Conservation (phyloP, 2,797 vertebrate genomes). For the Hybognathus amarus region DNA sequence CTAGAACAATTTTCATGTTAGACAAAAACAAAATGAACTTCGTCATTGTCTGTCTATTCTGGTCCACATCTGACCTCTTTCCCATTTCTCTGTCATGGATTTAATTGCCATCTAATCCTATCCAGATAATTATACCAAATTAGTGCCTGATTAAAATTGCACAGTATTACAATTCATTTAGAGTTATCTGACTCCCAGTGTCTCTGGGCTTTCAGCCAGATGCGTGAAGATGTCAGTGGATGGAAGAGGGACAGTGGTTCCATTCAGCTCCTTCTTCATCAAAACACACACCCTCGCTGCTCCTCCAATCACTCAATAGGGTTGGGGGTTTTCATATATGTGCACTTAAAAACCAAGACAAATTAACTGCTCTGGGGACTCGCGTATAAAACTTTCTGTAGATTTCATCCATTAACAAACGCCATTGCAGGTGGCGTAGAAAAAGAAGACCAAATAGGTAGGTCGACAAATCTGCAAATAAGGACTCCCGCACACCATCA, state of each 20-base stretch:
- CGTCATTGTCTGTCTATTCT: constrained; percentile 35
- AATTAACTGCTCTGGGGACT: not conserved
- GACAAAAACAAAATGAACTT: constrained; percentile 54
- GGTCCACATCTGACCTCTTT: constrained; percentile 63
- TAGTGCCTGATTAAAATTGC: constrained; percentile 70
- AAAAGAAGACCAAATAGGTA: no score
- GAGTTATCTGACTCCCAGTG: constrained; percentile 67
- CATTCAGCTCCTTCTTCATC: constrained; percentile 57
- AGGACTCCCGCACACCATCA: no score
- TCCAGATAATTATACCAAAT: constrained; percentile 71
- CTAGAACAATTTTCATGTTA: constrained; percentile 58
- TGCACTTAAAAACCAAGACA: not conserved
- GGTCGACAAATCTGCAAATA: no score
- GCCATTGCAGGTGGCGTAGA: no score
- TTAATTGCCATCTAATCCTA: constrained; percentile 62
- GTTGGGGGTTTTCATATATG: constrained; percentile 21
- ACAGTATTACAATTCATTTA: constrained; percentile 75
- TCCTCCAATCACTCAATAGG: constrained; percentile 42
- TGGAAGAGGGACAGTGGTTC: constrained; percentile 53
- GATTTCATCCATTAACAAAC: no score
- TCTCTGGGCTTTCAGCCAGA: constrained; percentile 70
- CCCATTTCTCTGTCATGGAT: constrained; percentile 52
- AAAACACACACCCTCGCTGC: constrained; percentile 43
- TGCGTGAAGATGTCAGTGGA: constrained; percentile 65
- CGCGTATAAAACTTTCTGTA: no score